These are phyloP conservation scores for Drosophila algonquin DNA, from an alignment of 2,888 invertebrate genomes.

Conservation along the genomic window DNA sequence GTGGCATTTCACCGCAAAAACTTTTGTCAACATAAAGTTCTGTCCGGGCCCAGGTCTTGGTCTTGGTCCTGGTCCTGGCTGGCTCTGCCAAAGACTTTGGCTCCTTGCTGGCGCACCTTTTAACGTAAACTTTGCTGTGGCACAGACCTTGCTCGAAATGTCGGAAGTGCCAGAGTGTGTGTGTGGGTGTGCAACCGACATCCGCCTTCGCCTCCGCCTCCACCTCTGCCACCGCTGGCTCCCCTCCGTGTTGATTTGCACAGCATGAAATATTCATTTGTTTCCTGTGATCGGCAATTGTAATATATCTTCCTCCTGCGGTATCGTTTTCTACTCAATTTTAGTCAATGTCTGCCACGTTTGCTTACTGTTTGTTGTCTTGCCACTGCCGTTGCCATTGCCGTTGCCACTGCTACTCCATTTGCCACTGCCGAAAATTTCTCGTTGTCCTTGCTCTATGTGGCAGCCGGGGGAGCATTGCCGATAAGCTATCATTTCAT, in stretches of 20 bases:
- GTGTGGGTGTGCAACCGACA: constrained; percentile 13
- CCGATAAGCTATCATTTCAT: constrained; percentile 74
- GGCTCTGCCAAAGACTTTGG: constrained; percentile 44
- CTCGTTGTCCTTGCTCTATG: constrained; percentile 36
- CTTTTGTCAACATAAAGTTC: constrained; percentile 79
- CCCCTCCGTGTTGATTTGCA: constrained; percentile 69
- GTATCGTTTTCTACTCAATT: constrained; percentile 79
- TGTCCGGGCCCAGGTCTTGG: neutral
- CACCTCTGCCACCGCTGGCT: neutral
- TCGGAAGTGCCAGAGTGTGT: constrained; percentile 38
- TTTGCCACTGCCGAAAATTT: constrained; percentile 55
- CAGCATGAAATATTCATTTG: constrained; percentile 80
- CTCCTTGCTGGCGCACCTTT: constrained; percentile 63
- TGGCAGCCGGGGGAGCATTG: constrained; percentile 41
- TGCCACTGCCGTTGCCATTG: constrained; percentile 33
- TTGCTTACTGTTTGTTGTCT: constrained; percentile 64
- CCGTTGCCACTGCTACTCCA: constrained; percentile 24
- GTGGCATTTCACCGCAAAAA: constrained; percentile 79
- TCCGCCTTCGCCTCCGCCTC: neutral
- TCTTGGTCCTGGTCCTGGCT: constrained; percentile 15
- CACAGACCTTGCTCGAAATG: constrained; percentile 29
- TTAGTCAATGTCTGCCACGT: constrained; percentile 70
- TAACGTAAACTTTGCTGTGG: constrained; percentile 57
- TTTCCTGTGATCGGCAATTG: constrained; percentile 80
- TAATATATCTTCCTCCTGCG: constrained; percentile 77